Conservation (phyloP, 2,113 vertebrate species). For the Sinocyclocheilus anophthalmus region DNA sequence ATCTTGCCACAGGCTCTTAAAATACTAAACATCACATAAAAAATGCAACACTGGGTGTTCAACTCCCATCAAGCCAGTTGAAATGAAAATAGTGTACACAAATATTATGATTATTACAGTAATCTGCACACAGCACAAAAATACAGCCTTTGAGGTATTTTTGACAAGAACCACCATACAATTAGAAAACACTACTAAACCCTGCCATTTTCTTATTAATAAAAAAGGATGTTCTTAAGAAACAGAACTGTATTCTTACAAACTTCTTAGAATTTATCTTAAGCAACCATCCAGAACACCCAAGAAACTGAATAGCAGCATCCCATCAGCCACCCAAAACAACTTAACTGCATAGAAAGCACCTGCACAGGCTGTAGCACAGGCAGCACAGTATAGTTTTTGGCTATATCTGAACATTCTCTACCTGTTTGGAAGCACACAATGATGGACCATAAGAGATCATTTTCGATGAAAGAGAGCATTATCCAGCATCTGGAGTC, state of each 20-base stretch:
- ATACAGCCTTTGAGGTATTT: background rate
- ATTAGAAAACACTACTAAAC: background rate
- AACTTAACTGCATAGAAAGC: background rate
- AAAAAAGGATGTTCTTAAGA: background rate
- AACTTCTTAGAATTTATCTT: background rate
- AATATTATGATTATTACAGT: background rate
- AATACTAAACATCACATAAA: background rate
- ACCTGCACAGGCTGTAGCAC: background rate
- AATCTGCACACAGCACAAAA: background rate
- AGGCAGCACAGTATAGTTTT: background rate
- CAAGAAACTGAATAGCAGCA: background rate
- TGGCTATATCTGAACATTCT: slow-evolving; percentile 14
- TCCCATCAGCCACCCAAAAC: background rate
- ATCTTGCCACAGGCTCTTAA: background rate
- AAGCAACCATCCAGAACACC: background rate
- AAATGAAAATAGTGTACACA: background rate
- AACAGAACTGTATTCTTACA: background rate
- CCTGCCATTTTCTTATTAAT: background rate
- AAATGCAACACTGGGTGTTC: background rate
- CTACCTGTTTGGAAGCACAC: slow-evolving; percentile 18
- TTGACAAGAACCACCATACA: background rate
- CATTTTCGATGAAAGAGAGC: slow-evolving; percentile 46
- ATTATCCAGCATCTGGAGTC: slow-evolving; percentile 47
- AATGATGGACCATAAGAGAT: slow-evolving; percentile 26
- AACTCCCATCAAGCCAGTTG: background rate